Percentiles rank a stretch among this genome's conserved stretches.
These are phyloP conservation scores for Chrysodeixis includens DNA, from an alignment of 2,888 invertebrate species.

Conservation along the genomic window DNA sequence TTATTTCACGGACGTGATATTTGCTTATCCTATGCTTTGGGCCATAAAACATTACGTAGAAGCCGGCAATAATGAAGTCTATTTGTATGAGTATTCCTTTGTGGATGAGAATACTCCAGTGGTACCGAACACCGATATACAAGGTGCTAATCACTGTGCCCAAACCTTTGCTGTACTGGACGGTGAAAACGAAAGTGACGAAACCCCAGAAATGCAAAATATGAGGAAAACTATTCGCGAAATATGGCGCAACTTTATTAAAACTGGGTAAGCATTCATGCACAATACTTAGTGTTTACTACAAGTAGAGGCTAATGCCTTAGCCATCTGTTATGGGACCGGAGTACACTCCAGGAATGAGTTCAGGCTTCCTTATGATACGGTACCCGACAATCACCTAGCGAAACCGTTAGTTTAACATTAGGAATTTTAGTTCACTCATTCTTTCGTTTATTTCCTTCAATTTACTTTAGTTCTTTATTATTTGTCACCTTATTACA, in stretches of 20 bases:
- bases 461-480: too few relatives aligned
- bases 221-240: constrained; percentile 57
- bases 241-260: constrained; percentile 69
- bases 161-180: constrained; percentile 61
- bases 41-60: constrained; percentile 57
- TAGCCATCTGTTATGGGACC: too few relatives aligned
- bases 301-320: too few relatives aligned
- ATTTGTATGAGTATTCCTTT: constrained; percentile 66
- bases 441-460: too few relatives aligned
- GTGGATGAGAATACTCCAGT: constrained; percentile 51
- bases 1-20: constrained; percentile 64
- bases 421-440: too few relatives aligned
- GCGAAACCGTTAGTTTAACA: too few relatives aligned
- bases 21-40: constrained; percentile 56
- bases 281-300: neutral
- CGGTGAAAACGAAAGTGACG: constrained; percentile 12
- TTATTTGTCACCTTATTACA: too few relatives aligned
- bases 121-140: constrained; percentile 54
- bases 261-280: constrained; percentile 63
- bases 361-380: too few relatives aligned
- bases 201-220: constrained; percentile 43
- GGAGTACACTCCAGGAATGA: too few relatives aligned
- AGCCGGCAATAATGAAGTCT: constrained; percentile 62
- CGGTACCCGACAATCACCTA: too few relatives aligned
- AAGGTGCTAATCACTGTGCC: constrained; percentile 63